These are phyloP conservation scores for Euplagia quadripunctaria DNA, from an alignment of 2,888 invertebrate species.

Conservation along the genomic window DNA sequence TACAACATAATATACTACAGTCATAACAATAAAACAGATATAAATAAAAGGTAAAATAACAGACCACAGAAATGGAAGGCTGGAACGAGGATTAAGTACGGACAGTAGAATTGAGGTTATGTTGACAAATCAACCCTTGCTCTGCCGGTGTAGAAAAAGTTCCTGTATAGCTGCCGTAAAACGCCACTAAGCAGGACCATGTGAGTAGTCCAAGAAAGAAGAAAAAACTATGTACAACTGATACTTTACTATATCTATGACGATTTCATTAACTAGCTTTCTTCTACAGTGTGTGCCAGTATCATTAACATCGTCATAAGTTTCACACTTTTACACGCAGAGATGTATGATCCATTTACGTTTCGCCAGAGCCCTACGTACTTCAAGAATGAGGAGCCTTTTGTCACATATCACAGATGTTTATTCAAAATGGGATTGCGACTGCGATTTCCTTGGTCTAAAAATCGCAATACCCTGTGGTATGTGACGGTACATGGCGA, in stretches of 20 bases:
- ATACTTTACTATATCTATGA: background rate
- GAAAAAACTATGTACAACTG: background rate
- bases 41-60: conserved; percentile 17
- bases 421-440: no score
- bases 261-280: no score
- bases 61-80: conserved; percentile 15
- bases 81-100: conserved; percentile 18
- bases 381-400: background rate
- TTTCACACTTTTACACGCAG: background rate
- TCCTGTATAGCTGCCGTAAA: conserved; percentile 8
- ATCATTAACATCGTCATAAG: background rate
- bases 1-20: conserved; percentile 15
- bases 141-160: conserved; percentile 11
- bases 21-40: conserved; percentile 21
- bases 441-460: background rate
- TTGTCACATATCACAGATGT: no score
- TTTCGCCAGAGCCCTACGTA: no score
- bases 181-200: background rate
- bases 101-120: conserved; percentile 6
- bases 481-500: no score
- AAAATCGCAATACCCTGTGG: background rate
- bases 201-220: background rate
- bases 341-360: background rate
- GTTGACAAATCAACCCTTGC: conserved; percentile 19
- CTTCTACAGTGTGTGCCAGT: no score